Evolutionary conservation across 2,113 vertebrate species (phyloP).

Genomic region (Sminthopsis crassicaudata): DNA sequence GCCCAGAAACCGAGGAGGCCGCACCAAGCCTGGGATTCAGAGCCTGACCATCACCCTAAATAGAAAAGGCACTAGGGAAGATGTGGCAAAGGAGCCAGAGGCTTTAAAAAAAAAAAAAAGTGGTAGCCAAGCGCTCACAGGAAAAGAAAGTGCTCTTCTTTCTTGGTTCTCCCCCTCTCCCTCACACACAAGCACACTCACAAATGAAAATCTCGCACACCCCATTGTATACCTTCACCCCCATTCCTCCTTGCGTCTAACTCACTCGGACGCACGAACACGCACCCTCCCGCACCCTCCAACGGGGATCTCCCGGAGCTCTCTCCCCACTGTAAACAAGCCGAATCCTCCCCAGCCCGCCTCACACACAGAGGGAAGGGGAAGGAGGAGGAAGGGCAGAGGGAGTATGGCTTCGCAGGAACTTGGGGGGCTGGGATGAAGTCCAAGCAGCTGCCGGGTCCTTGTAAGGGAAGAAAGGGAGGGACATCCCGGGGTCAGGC

Average conservation of each 20-base stretch:
- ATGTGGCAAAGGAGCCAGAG: background rate
- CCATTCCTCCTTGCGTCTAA: background rate
- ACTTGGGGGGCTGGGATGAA: background rate
- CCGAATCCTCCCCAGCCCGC: background rate
- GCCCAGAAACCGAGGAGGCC: background rate
- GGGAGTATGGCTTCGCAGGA: background rate
- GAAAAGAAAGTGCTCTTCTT: background rate
- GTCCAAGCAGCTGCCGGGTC: background rate
- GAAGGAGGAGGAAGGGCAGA: conserved; percentile 1
- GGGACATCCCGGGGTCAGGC: background rate
- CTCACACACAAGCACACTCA: background rate
- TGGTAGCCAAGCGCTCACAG: background rate
- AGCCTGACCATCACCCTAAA: background rate
- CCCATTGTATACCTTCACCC: background rate
- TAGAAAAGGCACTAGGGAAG: background rate
- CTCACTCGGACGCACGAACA: background rate
- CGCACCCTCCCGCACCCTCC: background rate
- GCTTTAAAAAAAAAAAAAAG: background rate
- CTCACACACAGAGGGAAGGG: background rate
- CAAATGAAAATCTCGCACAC: background rate
- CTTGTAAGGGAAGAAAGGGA: background rate
- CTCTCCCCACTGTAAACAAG: background rate
- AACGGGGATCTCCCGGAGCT: background rate
- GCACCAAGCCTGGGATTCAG: background rate
- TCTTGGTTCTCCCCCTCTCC: background rate